These are phyloP conservation scores for Onthophagus taurus DNA, from an alignment of 1,140 invertebrate genomes.

Conservation along the genomic window DNA sequence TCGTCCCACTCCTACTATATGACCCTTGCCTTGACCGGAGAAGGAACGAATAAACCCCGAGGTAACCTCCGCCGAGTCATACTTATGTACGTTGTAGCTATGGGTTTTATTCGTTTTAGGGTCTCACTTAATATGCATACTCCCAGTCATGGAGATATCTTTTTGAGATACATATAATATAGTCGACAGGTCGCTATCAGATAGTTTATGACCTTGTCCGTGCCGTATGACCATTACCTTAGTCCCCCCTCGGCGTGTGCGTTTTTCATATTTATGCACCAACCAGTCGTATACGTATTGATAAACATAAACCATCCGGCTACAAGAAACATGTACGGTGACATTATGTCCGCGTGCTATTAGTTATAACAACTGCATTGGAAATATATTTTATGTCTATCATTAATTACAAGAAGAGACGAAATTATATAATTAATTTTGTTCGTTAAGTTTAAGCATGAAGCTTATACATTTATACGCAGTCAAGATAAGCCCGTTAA, in stretches of 20 bases:
- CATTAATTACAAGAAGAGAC: too few species aligned
- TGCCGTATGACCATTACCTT: slow-evolving; percentile 5
- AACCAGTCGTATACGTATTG: slow-evolving; percentile 2
- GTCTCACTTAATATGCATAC: slow-evolving; percentile 16
- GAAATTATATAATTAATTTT: too few species aligned
- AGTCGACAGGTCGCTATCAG: slow-evolving; percentile 18
- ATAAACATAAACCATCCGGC: background rate
- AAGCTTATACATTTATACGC: too few species aligned
- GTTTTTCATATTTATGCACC: slow-evolving; percentile 4
- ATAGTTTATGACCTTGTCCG: slow-evolving; percentile 12
- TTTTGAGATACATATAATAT: slow-evolving; percentile 15
- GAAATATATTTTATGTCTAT: too few species aligned
- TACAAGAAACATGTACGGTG: too few species aligned
- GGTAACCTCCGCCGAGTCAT: slow-evolving; percentile 1
- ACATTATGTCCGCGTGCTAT: too few species aligned
- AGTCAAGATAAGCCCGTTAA: too few species aligned
- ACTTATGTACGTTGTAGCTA: slow-evolving; percentile 13
- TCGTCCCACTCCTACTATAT: background rate
- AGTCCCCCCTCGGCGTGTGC: too few species aligned
- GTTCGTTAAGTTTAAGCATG: too few species aligned
- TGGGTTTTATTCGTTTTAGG: slow-evolving; percentile 11
- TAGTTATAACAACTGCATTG: too few species aligned
- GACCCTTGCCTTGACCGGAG: background rate
- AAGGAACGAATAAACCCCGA: background rate
- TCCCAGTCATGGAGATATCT: slow-evolving; percentile 14